phyloP scores from a whole-genome alignment of 1,140 invertebrate genomes.

The Formica exsecta region DNA sequence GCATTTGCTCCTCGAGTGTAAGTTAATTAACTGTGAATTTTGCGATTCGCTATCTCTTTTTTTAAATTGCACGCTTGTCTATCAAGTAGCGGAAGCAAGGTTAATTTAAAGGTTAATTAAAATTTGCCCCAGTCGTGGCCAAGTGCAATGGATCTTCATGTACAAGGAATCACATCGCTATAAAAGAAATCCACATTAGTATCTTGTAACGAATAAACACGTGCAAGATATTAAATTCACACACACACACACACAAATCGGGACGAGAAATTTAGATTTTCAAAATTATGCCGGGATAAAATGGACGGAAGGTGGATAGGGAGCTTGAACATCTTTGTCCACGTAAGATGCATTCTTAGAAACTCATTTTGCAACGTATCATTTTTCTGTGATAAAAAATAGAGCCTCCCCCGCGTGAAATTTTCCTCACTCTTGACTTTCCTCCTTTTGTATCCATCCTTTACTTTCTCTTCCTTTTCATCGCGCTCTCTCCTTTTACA shows the following conservation, averaged over 20 bases:
- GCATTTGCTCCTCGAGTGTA: background rate
- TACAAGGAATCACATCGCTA: background rate
- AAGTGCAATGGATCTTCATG: background rate
- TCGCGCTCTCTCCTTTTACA: background rate
- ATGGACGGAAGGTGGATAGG: background rate
- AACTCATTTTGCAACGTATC: background rate
- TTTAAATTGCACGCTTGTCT: slow-evolving; percentile 3
- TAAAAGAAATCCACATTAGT: background rate
- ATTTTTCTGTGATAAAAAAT: background rate
- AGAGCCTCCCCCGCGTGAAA: background rate
- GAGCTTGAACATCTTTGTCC: background rate
- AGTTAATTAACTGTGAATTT: slow-evolving; percentile 25
- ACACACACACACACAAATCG: background rate
- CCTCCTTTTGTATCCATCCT: background rate
- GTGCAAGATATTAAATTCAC: background rate
- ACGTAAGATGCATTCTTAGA: background rate
- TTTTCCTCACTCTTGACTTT: background rate
- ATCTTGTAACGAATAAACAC: background rate
- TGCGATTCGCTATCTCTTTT: background rate
- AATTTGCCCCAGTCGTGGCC: background rate
- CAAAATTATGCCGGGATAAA: background rate
- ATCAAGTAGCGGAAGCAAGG: background rate
- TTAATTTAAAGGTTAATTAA: background rate
- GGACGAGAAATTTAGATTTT: background rate
- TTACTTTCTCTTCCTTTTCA: slow-evolving; percentile 6